Evolutionary conservation across 2,113 vertebrate genomes (phyloP), one percentile per base, ranked within the genome.

Genomic region (Syngnathus typhle): DNA sequence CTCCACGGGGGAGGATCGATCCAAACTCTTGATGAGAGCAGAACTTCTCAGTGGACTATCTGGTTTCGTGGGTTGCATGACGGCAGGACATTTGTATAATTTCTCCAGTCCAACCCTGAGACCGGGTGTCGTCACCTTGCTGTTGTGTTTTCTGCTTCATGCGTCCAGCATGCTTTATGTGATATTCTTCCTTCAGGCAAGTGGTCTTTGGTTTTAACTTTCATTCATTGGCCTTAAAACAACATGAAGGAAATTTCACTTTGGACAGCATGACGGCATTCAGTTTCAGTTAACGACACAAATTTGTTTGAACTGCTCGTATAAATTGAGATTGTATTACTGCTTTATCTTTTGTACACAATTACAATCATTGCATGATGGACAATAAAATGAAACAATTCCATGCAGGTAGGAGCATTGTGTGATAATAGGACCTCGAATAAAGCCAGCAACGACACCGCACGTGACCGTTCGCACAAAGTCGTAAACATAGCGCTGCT

Each of bases 121-220:
- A 46, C 44, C 63, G 8, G 46, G 63, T 2, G 46, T 51, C 18
- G 9, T 65, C 10, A 65, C 8, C 63, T 19, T 65, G 27, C 15
- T 49, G 63, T 7, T 65, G 46, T 65, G 63, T 65, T 11, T 65
- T 46, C 63, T 65, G 46, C 46, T 65, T 12, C 27, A 51, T 18
- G 23, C 32, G 5, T 19, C 32, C 63, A 51, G 63, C 47, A 12
- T 51, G 13, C 9, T 65, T 46, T 49, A 65, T 27, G 43, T 47
- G n/a, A 32, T 65, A 46, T 49, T 65, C 46, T 47, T 65, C 63
- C 32, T 65, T 18, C 46, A 49, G 63, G 63, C 49, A 32, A 51
- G 46, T 62, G 27, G 27, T 32, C 27, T 32, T 32, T 32, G 27
- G 16, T 43, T 27, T 21, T 36, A n/a, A 32, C 4, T 16, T 7